Percentiles rank a stretch among this genome's conserved stretches.
These are phyloP conservation scores for Malurus splendens DNA, from an alignment of 2,797 vertebrate species.

Conservation along the genomic window DNA sequence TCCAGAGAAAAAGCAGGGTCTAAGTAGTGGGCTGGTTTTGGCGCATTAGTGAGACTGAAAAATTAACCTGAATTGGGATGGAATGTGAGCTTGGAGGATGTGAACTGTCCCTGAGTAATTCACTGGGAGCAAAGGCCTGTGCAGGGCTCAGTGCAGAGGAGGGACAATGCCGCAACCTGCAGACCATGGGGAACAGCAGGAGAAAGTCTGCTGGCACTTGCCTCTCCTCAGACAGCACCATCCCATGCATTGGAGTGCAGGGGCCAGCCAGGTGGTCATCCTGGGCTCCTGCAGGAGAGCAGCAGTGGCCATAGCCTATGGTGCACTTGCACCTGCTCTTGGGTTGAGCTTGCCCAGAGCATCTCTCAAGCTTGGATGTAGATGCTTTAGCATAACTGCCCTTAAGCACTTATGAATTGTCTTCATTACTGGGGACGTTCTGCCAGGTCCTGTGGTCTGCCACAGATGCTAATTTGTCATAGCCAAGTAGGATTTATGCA, in stretches of 20 bases:
- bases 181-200: neutral
- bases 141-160: neutral
- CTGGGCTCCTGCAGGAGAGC: neutral
- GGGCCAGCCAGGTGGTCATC: neutral
- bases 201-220: neutral
- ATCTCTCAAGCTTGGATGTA: neutral
- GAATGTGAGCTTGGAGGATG: rapidly evolving
- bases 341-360: neutral
- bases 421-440: neutral
- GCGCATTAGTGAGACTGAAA: neutral
- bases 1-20: neutral
- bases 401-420: neutral
- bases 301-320: neutral
- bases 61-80: neutral
- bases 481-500: neutral
- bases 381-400: neutral
- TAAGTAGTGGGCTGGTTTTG: neutral
- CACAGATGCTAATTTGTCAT: neutral
- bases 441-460: slow-evolving; percentile 19
- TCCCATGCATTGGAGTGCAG: rapidly evolving
- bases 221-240: rapidly evolving
- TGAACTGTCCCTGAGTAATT: neutral
- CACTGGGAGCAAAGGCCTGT: neutral
- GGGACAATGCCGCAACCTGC: neutral
- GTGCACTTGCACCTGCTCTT: neutral